Percentiles rank a stretch among this genome's conserved stretches.
Evolutionary conservation across 2,888 invertebrate genomes (phyloP).

Genomic region (Laothoe populi): DNA sequence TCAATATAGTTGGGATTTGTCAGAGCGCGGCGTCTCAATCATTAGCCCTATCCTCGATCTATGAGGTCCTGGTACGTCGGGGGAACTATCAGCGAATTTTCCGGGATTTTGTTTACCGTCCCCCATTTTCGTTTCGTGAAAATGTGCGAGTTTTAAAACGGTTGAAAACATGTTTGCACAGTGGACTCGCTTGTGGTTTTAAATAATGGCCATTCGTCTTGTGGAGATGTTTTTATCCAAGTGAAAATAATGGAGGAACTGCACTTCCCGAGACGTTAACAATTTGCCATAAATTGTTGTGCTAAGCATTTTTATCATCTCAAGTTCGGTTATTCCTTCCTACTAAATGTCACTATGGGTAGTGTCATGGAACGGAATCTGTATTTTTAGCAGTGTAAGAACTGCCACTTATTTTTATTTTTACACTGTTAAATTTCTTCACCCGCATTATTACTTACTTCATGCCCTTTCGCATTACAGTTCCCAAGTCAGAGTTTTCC

Average conservation of each 20-base stretch:
- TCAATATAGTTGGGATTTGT: conserved; percentile 81
- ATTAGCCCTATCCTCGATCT: conserved; percentile 71
- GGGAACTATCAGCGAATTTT: conserved; percentile 74
- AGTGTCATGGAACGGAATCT: too few species aligned
- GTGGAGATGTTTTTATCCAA: conserved; percentile 5
- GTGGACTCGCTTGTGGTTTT: not conserved
- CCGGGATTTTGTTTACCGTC: conserved; percentile 62
- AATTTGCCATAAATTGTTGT: not conserved
- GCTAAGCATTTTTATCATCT: not conserved
- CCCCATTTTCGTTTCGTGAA: conserved; percentile 44
- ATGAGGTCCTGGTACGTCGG: conserved; percentile 60
- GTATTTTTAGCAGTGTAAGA: not conserved
- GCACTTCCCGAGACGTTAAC: conserved; percentile 5
- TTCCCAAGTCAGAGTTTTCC: too few species aligned
- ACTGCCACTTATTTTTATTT: too few species aligned
- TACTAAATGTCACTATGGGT: too few species aligned
- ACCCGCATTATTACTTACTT: too few species aligned
- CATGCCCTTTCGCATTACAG: too few species aligned
- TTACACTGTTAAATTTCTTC: too few species aligned
- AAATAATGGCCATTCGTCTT: conserved; percentile 12
- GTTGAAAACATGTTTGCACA: conserved; percentile 21
- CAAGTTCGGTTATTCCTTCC: too few species aligned
- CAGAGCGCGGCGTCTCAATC: conserved; percentile 65
- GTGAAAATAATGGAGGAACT: conserved; percentile 9
- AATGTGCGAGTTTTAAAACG: conserved; percentile 37